Evolutionary conservation across 2,888 invertebrate species (phyloP), one percentile per base, ranked within the genome.

Genomic region (Nowickia ferox): DNA sequence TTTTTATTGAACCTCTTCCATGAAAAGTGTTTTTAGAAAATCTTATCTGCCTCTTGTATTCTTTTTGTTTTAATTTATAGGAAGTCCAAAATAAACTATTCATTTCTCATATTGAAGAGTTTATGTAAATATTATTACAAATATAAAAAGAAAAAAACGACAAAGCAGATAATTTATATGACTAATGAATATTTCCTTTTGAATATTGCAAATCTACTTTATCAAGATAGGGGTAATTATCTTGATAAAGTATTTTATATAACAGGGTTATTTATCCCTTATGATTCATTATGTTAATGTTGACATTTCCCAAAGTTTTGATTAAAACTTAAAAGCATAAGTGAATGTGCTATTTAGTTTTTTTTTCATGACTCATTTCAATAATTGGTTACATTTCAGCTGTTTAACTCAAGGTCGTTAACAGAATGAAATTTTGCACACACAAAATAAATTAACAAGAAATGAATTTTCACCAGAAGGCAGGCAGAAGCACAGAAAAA

Each of bases 341-440:
- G 22, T 22, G 5, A 38, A 66, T 30, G 48, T 66, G 30, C 15
- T 66, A 15, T 65, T 53, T 53, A 10, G 8, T 17, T 17, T 51
- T 53, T 53, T 19, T 19, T 19, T 17, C 46, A 82, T 83, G 77
- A 83, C 57, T 83, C 83, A 83, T 81, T 83, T 65, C 71, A 66
- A 72, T 77, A 83, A 66, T 77, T 82, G 44, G 30, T 83, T 77
- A 72, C 72, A 83, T 83, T 72, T 83, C 71, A 65, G 77, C 77
- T 77, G 76, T 59, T 81, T 77, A 77, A 77, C 86, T 86, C 87
- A 87, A 87, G 87, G 87, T 87, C 87, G 87, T 84, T 87, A 78
- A 84, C 82, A 80, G 68, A 87, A 82, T 80, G 13, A 59, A 63
- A 59, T 66, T 82, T 74, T 42, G 66, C 69, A 76, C 68, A 69